These are phyloP conservation scores for Oxyscelio sp. DNA, from an alignment of 2,888 invertebrate species.

Conservation along the genomic window DNA sequence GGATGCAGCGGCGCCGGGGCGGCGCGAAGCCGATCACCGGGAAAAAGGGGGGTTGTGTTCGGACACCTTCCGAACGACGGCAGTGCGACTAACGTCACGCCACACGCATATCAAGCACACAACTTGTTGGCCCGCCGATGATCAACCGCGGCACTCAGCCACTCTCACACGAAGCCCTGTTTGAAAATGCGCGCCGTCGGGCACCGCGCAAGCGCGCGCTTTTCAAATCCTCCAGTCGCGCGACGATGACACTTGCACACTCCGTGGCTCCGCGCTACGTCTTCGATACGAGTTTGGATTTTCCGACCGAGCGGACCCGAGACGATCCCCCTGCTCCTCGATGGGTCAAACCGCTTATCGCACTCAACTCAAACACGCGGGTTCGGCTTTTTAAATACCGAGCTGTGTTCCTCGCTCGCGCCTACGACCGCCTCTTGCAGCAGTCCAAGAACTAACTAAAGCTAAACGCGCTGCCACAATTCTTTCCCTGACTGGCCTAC, in stretches of 20 bases:
- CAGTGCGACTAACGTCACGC: slow-evolving; percentile 46
- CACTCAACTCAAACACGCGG: slow-evolving; percentile 56
- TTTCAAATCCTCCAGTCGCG: slow-evolving; percentile 64
- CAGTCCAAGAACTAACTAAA: slow-evolving; percentile 87
- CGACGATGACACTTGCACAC: slow-evolving; percentile 47
- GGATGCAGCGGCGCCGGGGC: slow-evolving; percentile 86
- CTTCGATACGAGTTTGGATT: background rate
- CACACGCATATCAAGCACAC: slow-evolving; percentile 53
- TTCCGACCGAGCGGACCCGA: background rate
- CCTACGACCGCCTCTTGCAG: slow-evolving; percentile 83
- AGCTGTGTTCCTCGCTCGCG: slow-evolving; percentile 59
- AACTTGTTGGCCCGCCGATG: slow-evolving; percentile 14
- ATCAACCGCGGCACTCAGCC: slow-evolving; percentile 9
- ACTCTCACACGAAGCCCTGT: slow-evolving; percentile 58
- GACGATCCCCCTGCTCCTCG: background rate
- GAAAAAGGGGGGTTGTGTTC: slow-evolving; percentile 13
- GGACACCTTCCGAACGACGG: slow-evolving; percentile 20
- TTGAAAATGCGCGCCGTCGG: slow-evolving; percentile 51
- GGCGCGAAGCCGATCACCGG: slow-evolving; percentile 76
- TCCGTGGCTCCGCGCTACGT: background rate
- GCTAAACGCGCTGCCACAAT: slow-evolving; percentile 86
- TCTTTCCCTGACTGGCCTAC: slow-evolving; percentile 85
- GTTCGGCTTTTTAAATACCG: slow-evolving; percentile 48
- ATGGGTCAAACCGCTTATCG: slow-evolving; percentile 12
- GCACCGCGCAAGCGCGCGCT: slow-evolving; percentile 70